Base-by-base conservation (phyloP, 2,797 vertebrate genomes). In the Paguma larvata region DNA sequence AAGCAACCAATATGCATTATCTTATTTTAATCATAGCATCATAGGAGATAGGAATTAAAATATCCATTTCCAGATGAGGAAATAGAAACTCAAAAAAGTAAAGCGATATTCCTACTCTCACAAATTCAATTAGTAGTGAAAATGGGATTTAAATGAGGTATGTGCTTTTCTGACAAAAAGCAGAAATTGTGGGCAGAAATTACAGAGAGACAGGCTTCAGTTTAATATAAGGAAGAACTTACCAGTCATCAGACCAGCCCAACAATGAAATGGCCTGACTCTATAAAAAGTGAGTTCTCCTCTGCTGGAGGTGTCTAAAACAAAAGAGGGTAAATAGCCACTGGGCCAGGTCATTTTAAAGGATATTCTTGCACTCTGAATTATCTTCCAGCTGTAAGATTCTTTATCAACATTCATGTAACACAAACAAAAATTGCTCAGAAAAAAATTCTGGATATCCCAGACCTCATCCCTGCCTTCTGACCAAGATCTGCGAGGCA, bases 221-320 rank as follows among this genome's bases (percentile, higher is more conserved):
- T 63, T 95, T 46, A 86, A 46, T 72, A 32, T 38, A 46, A 94
- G 16, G 59, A 94, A 89, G 44, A 93, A 70, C 1, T 34, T 94
- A 25, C 14, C 27, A 67, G 72, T 23, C 21, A 89, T 41, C 21
- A 44, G 14, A 73, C 86, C 27, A 89, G 32, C n/a, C 38, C 73
- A 72, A 51, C 32, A 93, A 82, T 32, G 10, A 53, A 96, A 48
- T 44, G 11, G 10, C 46, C 25, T 53, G 44, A 68, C 59, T 67
- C 41, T 62, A 67, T 23, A 95, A 80, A 93, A 73, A 73, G 27
- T 83, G 21, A 63, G 32, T 86, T 85, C 15, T 27, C 27, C 34
- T 30, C 67, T 6, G 78, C 4, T 73, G 67, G 5, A 83, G 38
- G 21, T 62, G 3, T 59, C 73, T 46, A 70, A 73, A 80, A 77